Conservation (phyloP, 2,113 vertebrate genomes). For the Brachionichthys hirsutus region DNA sequence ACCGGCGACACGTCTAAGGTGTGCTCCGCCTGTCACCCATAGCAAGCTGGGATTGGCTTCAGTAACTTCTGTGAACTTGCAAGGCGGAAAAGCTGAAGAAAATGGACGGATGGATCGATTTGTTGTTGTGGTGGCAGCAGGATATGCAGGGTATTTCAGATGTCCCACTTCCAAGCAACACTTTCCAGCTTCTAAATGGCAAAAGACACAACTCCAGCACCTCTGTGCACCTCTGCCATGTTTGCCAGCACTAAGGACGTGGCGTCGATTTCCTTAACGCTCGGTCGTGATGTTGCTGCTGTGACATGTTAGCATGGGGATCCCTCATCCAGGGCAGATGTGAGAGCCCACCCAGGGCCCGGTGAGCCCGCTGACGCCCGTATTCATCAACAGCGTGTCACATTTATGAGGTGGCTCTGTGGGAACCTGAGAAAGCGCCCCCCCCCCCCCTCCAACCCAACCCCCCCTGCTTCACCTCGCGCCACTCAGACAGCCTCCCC, state of each 20-base stretch:
- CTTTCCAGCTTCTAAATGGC: no score
- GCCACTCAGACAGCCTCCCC: constrained; percentile 49
- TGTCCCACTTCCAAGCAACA: no score
- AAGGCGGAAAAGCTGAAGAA: no score
- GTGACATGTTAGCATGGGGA: constrained; percentile 39
- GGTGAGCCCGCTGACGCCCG: constrained; percentile 68
- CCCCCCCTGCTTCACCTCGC: constrained; percentile 42
- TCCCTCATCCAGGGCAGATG: constrained; percentile 67
- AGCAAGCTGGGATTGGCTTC: no score
- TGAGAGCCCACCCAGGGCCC: constrained; percentile 74
- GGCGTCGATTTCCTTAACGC: constrained; percentile 47
- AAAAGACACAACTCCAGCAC: no score
- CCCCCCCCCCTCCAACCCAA: background rate
- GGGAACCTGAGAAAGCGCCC: constrained; percentile 62
- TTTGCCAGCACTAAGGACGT: constrained; percentile 26
- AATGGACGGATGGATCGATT: no score
- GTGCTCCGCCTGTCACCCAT: no score
- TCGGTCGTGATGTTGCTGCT: constrained; percentile 14
- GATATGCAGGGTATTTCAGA: no score
- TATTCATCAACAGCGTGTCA: constrained; percentile 77
- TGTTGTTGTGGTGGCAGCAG: no score
- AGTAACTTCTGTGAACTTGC: no score
- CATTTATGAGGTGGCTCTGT: constrained; percentile 78
- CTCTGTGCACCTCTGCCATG: background rate
- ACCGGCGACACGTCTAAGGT: no score